phyloP scores from a whole-genome alignment of 2,113 vertebrate species.

The Xyrauchen texanus region DNA sequence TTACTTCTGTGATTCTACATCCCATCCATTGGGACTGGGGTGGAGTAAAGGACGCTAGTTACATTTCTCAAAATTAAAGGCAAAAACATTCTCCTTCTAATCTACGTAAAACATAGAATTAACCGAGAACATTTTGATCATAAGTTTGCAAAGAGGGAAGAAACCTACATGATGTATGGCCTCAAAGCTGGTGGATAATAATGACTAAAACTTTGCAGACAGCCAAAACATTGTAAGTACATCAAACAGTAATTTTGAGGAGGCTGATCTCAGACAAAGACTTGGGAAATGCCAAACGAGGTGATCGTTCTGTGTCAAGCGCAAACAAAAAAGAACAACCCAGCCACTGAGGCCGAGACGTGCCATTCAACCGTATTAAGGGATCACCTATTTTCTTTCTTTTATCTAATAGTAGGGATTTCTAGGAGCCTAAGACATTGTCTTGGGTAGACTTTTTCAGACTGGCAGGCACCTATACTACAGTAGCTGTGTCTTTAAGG shows the following conservation, averaged over 20 bases:
- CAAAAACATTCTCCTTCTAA: constrained; percentile 53
- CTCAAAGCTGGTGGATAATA: constrained; percentile 48
- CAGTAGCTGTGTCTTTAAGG: constrained; percentile 52
- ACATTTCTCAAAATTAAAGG: constrained; percentile 53
- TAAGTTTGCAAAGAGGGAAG: constrained; percentile 40
- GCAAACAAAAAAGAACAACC: constrained; percentile 49
- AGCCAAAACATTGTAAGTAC: constrained; percentile 59
- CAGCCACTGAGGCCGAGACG: constrained; percentile 47
- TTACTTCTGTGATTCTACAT: constrained; percentile 50
- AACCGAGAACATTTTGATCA: constrained; percentile 51
- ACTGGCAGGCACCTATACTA: constrained; percentile 58
- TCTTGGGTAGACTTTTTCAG: constrained; percentile 53
- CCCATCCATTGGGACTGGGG: constrained; percentile 49
- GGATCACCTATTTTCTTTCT: constrained; percentile 57
- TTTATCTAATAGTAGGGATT: constrained; percentile 56
- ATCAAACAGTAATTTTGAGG: constrained; percentile 61
- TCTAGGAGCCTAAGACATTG: constrained; percentile 42
- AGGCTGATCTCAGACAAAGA: constrained; percentile 53
- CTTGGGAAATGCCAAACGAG: constrained; percentile 56
- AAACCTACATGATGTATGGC: constrained; percentile 39
- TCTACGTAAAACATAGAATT: constrained; percentile 50
- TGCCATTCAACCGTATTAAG: constrained; percentile 57
- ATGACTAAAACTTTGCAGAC: constrained; percentile 46
- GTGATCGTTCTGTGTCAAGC: constrained; percentile 53
- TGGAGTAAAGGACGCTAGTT: constrained; percentile 50